Evolutionary conservation across 2,888 invertebrate genomes (phyloP).

Genomic region (Nysson spinosus): DNA sequence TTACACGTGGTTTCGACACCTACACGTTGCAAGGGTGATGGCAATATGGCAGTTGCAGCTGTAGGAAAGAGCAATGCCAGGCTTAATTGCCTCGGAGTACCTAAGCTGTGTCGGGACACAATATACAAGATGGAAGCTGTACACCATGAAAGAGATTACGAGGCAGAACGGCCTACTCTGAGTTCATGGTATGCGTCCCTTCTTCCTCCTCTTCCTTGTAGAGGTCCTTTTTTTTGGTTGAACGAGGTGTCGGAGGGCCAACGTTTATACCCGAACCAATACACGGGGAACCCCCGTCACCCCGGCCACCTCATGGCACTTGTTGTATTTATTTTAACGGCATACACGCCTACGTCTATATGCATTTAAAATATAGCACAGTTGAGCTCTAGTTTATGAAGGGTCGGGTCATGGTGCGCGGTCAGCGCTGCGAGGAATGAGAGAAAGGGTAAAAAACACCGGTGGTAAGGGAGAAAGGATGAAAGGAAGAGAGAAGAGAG

Average conservation of each 20-base stretch:
- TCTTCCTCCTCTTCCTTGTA: slow-evolving; percentile 29
- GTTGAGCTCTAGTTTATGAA: slow-evolving; percentile 77
- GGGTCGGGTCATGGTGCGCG: slow-evolving; percentile 74
- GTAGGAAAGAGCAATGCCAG: slow-evolving; percentile 28
- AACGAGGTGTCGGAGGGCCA: slow-evolving; percentile 69
- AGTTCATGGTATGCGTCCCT: slow-evolving; percentile 16
- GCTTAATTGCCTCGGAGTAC: slow-evolving; percentile 42
- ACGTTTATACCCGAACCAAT: slow-evolving; percentile 67
- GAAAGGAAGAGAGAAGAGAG: slow-evolving; percentile 28
- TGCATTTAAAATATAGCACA: slow-evolving; percentile 76
- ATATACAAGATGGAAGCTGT: slow-evolving; percentile 37
- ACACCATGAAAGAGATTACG: slow-evolving; percentile 37
- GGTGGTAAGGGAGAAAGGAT: slow-evolving; percentile 24
- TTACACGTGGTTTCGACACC: slow-evolving; percentile 24
- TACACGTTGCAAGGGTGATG: slow-evolving; percentile 19
- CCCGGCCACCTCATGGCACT: slow-evolving; percentile 53
- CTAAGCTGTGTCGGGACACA: slow-evolving; percentile 39
- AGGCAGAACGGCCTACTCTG: slow-evolving; percentile 21
- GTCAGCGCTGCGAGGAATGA: slow-evolving; percentile 54
- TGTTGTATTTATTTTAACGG: slow-evolving; percentile 73
- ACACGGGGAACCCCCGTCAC: slow-evolving; percentile 46
- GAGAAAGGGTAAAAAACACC: slow-evolving; percentile 43
- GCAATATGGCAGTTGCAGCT: slow-evolving; percentile 13
- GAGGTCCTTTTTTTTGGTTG: slow-evolving; percentile 49
- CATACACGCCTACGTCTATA: slow-evolving; percentile 75